Evolutionary conservation across 2,113 vertebrate species (phyloP), one percentile per base, ranked within the genome.

Genomic region (Zonotrichia leucophrys): DNA sequence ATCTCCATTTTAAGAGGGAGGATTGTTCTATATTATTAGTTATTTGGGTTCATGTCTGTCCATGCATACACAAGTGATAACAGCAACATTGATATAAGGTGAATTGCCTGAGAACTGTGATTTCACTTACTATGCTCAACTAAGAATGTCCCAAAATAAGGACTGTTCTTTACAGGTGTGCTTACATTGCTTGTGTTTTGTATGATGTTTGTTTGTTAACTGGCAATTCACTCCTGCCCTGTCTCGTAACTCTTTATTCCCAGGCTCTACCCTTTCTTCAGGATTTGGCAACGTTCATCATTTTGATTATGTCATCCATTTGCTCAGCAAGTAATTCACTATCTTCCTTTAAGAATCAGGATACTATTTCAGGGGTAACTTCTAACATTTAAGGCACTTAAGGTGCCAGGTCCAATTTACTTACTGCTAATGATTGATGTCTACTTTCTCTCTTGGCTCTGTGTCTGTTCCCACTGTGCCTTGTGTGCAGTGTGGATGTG

Each of bases 371-470:
- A 97, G 52, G 88, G 91, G 96, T 97, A 97, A 92, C 96, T 96
- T 95, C 73, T 67, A 97, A 93, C 41, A 5, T 94, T 97, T 97
- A 97, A 97, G 76, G 82, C 96, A 96, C 96, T 98, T 97, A 96
- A 96, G 44, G 83, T 97, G 96, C 95, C 97, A 97, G 73, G 46
- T 97, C 85, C 87, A 95, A 96, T 97, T 97, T 97, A 96, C 92
- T 97, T 96, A 93, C 47, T 80, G 88, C 75, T 92, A 60, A 90
- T 97, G 97, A 97, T 73, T 31, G 59, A 97, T 96, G 74, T 46
- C 87, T 91, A 14, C 76, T 96, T 96, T 96, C 77, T 59, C 42
- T n/a, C 12, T 49, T 62, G 84, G 95, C 44, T 41, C 59, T 27
- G 11, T 30, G 46, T 64, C 49, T 41, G 18, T 69, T 85, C 53